Evolutionary conservation across 2,797 vertebrate species (phyloP).

Genomic region (Crax fasciolata): DNA sequence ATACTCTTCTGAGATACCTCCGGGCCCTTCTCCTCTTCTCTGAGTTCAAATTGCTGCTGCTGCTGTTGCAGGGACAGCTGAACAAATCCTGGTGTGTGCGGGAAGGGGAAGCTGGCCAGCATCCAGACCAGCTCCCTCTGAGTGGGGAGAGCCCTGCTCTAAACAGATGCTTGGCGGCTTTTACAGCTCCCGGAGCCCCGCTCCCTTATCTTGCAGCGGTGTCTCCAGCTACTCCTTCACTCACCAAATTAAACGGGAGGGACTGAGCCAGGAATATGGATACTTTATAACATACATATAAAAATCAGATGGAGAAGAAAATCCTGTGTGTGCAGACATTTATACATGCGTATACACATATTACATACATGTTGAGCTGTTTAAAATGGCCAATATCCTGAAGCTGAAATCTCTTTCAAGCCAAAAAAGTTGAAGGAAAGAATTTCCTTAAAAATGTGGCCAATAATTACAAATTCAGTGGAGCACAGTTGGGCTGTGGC

Average conservation of each 20-base stretch:
- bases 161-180: slow-evolving; percentile 49
- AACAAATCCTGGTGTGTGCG: slow-evolving; percentile 30
- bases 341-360: accelerated
- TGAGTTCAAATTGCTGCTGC: neutral
- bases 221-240: slow-evolving; percentile 42
- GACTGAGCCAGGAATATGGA: neutral
- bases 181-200: neutral
- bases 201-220: slow-evolving; percentile 35
- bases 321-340: accelerated
- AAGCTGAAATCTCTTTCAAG: neutral
- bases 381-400: neutral
- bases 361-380: accelerated
- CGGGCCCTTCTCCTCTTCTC: neutral
- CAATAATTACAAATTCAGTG: neutral
- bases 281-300: neutral
- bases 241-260: neutral
- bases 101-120: slow-evolving; percentile 53
- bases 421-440: neutral
- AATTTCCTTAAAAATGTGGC: neutral
- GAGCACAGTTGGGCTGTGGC: neutral
- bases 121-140: slow-evolving; percentile 44
- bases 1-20: neutral
- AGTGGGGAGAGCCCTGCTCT: slow-evolving; percentile 9
- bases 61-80: slow-evolving; percentile 41
- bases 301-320: neutral